phyloP scores from a whole-genome alignment of 23 tunicate genomes.

The Halocynthia aurantium region DNA sequence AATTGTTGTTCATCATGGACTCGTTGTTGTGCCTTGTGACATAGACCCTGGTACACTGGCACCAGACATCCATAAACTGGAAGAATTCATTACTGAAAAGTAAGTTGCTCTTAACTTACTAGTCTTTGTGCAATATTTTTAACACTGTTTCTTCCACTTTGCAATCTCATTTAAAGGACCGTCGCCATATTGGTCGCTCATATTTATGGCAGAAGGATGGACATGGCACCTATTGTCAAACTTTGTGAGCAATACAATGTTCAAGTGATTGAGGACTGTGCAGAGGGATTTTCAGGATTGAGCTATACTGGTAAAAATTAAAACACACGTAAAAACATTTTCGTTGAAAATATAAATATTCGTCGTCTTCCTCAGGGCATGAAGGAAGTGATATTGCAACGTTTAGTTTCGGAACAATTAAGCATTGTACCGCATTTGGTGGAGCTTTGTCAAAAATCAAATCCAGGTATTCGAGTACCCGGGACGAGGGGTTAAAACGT shows the following conservation, averaged over 20 bases:
- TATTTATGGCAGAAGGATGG: conserved; percentile 50
- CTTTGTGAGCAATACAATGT: conserved; percentile 23
- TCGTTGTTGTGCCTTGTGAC: too few species aligned
- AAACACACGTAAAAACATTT: neutral
- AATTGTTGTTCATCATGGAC: too few species aligned
- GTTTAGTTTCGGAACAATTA: conserved; percentile 64
- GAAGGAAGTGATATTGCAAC: conserved; percentile 42
- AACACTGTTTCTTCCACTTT: too few species aligned
- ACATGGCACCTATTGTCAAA: conserved; percentile 31
- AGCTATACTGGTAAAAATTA: conserved; percentile 25
- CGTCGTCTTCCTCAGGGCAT: conserved; percentile 31
- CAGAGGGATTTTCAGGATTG: conserved; percentile 49
- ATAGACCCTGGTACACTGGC: too few species aligned
- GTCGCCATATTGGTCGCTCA: conserved; percentile 46
- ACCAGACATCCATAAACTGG: too few species aligned
- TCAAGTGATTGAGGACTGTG: conserved; percentile 56
- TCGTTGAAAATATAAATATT: neutral
- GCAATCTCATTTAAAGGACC: conserved; percentile 12
- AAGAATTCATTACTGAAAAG: too few species aligned
- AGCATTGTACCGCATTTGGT: conserved; percentile 48
- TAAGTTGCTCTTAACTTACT: too few species aligned
- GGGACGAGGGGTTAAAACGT: too few species aligned
- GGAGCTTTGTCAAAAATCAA: conserved; percentile 45
- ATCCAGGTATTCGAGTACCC: conserved; percentile 19
- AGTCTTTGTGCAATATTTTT: too few species aligned